Evolutionary conservation across 2,888 invertebrate species (phyloP).

Genomic region (Meloe dianella): DNA sequence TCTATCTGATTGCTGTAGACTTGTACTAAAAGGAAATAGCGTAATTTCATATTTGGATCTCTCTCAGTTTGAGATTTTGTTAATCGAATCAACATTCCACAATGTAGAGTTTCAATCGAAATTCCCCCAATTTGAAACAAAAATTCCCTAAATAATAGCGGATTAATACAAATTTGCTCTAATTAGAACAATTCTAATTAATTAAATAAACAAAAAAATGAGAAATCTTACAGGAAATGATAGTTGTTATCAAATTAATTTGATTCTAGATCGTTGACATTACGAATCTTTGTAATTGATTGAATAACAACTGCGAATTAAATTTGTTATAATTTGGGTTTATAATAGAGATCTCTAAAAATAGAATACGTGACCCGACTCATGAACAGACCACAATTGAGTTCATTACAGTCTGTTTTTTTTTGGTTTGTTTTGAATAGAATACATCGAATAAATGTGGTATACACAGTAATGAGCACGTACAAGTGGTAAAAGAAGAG

Average conservation of each 20-base stretch:
- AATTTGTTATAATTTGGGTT: background rate
- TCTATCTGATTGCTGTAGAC: background rate
- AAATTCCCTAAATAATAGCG: background rate
- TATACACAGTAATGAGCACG: background rate
- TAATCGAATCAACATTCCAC: too few relatives aligned
- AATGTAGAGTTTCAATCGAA: too few relatives aligned
- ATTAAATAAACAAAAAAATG: too few relatives aligned
- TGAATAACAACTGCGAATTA: background rate
- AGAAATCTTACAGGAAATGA: background rate
- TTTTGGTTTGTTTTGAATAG: background rate
- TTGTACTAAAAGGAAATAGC: too few relatives aligned
- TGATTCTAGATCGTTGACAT: background rate
- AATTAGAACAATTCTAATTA: background rate
- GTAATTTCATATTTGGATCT: background rate
- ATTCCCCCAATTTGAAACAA: background rate
- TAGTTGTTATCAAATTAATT: background rate
- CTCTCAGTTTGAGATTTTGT: background rate
- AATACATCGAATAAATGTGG: too few relatives aligned
- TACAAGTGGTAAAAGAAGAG: constrained; percentile 3
- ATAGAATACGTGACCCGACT: constrained; percentile 3
- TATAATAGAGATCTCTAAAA: background rate
- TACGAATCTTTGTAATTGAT: background rate
- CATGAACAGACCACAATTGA: background rate
- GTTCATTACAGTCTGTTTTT: too few relatives aligned
- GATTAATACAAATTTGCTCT: background rate